Conservation (phyloP, 2,888 invertebrate species). For the Thera britannica region DNA sequence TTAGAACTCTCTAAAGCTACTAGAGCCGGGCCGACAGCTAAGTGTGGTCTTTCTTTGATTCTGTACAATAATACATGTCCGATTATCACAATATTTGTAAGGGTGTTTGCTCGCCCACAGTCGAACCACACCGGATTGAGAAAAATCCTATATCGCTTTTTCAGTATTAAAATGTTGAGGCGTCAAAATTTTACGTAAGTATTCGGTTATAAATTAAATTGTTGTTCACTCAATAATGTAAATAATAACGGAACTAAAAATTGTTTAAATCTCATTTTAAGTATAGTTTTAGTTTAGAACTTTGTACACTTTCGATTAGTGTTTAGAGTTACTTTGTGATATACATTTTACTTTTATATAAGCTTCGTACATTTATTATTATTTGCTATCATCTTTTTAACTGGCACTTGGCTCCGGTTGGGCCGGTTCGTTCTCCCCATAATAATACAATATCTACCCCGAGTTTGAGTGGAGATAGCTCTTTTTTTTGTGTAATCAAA, state of each 20-base stretch:
- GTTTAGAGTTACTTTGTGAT: conserved; percentile 45
- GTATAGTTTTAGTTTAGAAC: conserved; percentile 44
- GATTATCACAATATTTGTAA: too few species aligned
- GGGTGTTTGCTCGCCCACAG: conserved; percentile 13
- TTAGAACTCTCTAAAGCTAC: too few species aligned
- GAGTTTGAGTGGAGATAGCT: too few species aligned
- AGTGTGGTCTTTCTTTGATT: background rate
- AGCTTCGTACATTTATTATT: conserved; percentile 21
- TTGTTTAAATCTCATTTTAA: conserved; percentile 50
- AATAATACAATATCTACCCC: too few species aligned
- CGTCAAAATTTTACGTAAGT: conserved; percentile 46
- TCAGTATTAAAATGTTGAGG: conserved; percentile 75
- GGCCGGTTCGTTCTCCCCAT: background rate
- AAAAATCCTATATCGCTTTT: conserved; percentile 42
- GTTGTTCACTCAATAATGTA: conserved; percentile 15
- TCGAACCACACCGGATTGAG: conserved; percentile 12
- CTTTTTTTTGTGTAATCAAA: too few species aligned
- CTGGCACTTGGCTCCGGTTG: background rate
- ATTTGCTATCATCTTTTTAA: background rate
- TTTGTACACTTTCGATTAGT: conserved; percentile 47
- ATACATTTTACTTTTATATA: conserved; percentile 34
- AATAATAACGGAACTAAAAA: conserved; percentile 9
- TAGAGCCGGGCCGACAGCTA: too few species aligned
- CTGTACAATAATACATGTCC: background rate
- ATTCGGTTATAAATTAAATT: conserved; percentile 33